Evolutionary conservation across 23 tunicate genomes (phyloP), one percentile per base, ranked within the genome.

Genomic region (Trididemnum nubilum): DNA sequence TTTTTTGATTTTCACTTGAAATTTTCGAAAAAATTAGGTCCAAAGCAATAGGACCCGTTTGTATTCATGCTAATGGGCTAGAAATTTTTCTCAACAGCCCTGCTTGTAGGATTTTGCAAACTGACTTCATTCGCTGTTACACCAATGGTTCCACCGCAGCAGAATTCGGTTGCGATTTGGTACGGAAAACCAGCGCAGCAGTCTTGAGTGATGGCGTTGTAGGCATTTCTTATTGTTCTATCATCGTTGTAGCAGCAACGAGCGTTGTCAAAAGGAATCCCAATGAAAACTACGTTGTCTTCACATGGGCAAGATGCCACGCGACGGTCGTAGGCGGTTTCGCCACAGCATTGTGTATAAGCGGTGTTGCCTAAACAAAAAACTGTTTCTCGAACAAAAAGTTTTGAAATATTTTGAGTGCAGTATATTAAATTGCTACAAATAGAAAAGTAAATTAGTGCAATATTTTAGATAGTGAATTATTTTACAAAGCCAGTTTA

Each of bases 341-440:
- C 67, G 21, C 87, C 85, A 40, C 98, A 93, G 80, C 98, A 93
- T 12, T 65, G 27, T 34, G 90, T 79, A 83, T 87, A 86, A 22
- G 97, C 97, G 33, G 97, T 91, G 58, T 85, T 74, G 21, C 72
- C 90, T 85, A 22, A 23, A 39, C 5, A 24, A 7, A 26, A 15
- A 63, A 21, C 69, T n/a, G n/a, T n/a, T n/a, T n/a, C n/a, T n/a
- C n/a, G n/a, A n/a, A n/a, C n/a, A n/a, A 50, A 50, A 18, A 12
- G 12, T 50, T 50, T 18, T 50, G 57, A 12, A 12, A 50, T 18
- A 12, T 18, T 50, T 18, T 12, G 57, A 12, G 57, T 18, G 57
- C 57, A 50, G 57, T 12, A 12, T 50, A 12, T 12, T 12, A 18
- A 50, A 12, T 12, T 18, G 18, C 57, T 50, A 50, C 57, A 50